Evolutionary conservation across 2,113 vertebrate genomes (phyloP).

Genomic region (Hemiprocne comata): DNA sequence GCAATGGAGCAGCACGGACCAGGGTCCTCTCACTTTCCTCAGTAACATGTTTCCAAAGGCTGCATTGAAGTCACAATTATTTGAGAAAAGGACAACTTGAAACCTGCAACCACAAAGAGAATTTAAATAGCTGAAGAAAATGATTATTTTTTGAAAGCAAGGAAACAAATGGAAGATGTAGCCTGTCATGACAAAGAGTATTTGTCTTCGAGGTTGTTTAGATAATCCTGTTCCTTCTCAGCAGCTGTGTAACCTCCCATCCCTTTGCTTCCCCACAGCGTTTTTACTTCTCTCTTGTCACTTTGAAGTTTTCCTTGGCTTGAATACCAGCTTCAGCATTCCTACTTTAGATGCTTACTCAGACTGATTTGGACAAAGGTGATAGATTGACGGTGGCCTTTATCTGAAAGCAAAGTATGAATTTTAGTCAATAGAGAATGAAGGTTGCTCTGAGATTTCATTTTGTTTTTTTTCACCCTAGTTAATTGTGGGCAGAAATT

Average conservation of each 20-base stretch:
- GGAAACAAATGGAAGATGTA: not conserved
- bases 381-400: conserved; percentile 66
- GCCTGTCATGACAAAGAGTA: not conserved
- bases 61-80: not conserved
- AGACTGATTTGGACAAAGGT: conserved; percentile 11
- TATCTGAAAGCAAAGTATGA: conserved; percentile 45
- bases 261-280: not conserved
- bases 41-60: not conserved
- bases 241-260: not conserved
- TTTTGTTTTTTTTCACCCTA: conserved; percentile 1
- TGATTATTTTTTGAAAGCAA: not conserved
- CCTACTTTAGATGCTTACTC: not conserved
- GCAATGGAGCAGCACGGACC: not conserved
- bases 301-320: not conserved
- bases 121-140: not conserved
- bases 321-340: conserved; percentile 29
- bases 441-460: conserved; percentile 45
- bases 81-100: not conserved
- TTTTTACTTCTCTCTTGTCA: not conserved
- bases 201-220: conserved; percentile 1
- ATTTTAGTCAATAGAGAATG: conserved; percentile 42
- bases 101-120: not conserved
- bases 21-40: not conserved
- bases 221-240: not conserved
- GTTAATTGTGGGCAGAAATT: conserved; percentile 66